Conservation (phyloP, 2,113 vertebrate species). For the Pachyramphus minor region DNA sequence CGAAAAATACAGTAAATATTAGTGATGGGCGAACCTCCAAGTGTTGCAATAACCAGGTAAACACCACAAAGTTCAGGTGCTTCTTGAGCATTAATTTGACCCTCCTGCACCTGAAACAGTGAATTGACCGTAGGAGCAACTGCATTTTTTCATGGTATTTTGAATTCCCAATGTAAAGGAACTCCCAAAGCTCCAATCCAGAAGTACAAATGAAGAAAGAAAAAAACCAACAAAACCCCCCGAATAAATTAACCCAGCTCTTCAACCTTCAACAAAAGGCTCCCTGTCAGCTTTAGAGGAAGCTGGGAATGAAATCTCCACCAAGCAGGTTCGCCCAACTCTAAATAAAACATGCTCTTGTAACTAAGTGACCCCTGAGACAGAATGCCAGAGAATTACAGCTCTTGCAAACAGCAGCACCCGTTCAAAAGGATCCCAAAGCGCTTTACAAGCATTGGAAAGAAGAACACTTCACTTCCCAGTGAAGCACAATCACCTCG, state of each 20-base stretch:
- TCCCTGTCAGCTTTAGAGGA: neutral
- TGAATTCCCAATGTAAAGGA: neutral
- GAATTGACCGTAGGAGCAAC: neutral
- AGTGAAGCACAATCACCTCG: slow-evolving; percentile 49
- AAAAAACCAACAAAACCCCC: neutral
- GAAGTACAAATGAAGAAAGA: neutral
- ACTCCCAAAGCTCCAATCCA: neutral
- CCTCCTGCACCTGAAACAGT: neutral
- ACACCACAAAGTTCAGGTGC: neutral
- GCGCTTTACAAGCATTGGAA: slow-evolving; percentile 62
- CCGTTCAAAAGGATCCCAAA: slow-evolving; percentile 67
- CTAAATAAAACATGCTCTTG: slow-evolving; percentile 58
- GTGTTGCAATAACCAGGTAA: neutral
- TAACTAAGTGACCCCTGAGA: neutral
- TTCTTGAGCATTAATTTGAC: neutral
- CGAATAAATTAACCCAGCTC: neutral
- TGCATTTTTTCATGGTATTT: neutral
- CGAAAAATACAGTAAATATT: slow-evolving; percentile 19
- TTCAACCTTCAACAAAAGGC: neutral
- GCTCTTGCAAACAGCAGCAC: neutral
- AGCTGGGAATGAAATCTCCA: neutral
- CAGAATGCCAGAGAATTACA: neutral
- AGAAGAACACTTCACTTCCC: slow-evolving; percentile 54
- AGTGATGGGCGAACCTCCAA: slow-evolving; percentile 60
- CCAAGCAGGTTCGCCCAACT: slow-evolving; percentile 47